Evolutionary conservation across 2,113 vertebrate genomes (phyloP).

Genomic region (Ammodytes dubius): DNA sequence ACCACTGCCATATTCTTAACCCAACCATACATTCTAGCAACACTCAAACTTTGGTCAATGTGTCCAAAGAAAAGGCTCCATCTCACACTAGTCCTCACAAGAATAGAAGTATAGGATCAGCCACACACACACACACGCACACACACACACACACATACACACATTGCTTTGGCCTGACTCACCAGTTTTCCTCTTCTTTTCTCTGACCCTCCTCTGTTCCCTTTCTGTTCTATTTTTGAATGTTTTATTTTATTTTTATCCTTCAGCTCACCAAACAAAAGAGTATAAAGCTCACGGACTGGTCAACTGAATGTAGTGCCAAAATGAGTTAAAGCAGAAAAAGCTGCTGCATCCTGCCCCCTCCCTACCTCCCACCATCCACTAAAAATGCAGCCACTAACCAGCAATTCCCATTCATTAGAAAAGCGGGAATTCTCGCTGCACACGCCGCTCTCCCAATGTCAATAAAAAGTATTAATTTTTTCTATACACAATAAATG

Average conservation of each 20-base stretch:
- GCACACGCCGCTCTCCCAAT: no score
- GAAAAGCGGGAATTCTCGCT: no score
- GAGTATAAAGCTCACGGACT: no score
- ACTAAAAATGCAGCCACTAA: no score
- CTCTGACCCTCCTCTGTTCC: background rate
- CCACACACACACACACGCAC: background rate
- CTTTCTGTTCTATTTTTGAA: background rate
- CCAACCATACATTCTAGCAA: background rate
- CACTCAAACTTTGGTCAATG: background rate
- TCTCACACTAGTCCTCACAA: background rate
- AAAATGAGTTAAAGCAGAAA: no score
- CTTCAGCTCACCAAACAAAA: background rate
- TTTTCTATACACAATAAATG: no score
- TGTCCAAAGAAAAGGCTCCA: background rate
- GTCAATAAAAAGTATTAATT: no score
- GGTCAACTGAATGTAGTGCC: no score
- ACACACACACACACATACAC: background rate
- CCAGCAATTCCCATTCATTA: no score
- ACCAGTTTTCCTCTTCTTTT: slow-evolving; percentile 9
- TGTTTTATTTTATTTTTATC: no score
- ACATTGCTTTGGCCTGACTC: background rate
- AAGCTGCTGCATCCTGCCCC: no score
- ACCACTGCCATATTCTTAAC: background rate
- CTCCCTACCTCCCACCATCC: no score
- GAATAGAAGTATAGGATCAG: background rate